A percentile compares a stretch with the other conserved stretches of the same genome.
Evolutionary conservation across 1,140 invertebrate species (phyloP).

Genomic region (Seison nebaliae): DNA sequence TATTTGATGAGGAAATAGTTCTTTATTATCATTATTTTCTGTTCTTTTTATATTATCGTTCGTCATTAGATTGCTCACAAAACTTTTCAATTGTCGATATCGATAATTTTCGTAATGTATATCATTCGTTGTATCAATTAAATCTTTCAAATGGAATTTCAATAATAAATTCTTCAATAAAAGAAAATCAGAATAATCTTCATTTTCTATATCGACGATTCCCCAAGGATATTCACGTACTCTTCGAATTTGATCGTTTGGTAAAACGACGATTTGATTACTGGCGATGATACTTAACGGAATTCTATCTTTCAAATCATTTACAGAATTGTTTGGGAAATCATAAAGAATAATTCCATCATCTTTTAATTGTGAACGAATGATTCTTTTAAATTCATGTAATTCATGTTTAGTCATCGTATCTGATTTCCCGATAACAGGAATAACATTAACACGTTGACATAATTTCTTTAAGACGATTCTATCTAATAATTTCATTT

Average conservation of each 20-base stretch:
- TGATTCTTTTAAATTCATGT: conserved; percentile 63
- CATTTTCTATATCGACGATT: conserved; percentile 44
- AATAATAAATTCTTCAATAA: conserved; percentile 7
- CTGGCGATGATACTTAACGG: conserved; percentile 84
- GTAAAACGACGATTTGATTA: conserved; percentile 59
- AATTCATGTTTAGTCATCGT: conserved; percentile 81
- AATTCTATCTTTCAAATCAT: conserved; percentile 52
- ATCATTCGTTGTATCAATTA: conserved; percentile 27
- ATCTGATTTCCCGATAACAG: conserved; percentile 79
- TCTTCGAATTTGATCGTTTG: conserved; percentile 42
- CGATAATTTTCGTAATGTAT: conserved; percentile 28
- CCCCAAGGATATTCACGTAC: conserved; percentile 63
- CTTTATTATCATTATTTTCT: no score
- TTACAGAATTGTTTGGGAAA: not conserved
- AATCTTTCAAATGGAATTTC: conserved; percentile 30
- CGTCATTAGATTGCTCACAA: no score
- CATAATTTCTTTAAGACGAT: conserved; percentile 71
- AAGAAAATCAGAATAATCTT: conserved; percentile 3
- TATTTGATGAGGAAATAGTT: no score
- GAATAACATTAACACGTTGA: conserved; percentile 92
- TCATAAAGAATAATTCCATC: not conserved
- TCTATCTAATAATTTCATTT: conserved; percentile 28
- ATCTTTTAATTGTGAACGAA: conserved; percentile 2
- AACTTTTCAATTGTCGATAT: no score
- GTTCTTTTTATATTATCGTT: no score